Base-by-base conservation (phyloP, 2,113 vertebrate species). In the Periophthalmodon schlosseri region DNA sequence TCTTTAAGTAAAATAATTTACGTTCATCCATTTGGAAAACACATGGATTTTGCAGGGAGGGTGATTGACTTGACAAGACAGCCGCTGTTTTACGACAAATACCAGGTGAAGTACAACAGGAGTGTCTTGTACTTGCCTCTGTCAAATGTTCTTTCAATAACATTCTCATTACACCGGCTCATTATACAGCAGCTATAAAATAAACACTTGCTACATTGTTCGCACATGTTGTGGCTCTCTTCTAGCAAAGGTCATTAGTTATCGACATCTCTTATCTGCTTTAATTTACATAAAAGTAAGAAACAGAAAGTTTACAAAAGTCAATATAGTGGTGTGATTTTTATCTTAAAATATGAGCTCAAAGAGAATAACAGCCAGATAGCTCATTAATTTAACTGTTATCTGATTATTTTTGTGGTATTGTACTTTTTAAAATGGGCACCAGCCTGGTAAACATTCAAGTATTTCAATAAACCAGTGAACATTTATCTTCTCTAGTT, bases 191-290 rank as follows among this genome's bases (percentile, higher is more conserved):
- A 44, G 39, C 8, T 10, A 11, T 44, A 11, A 44, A 44, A 44
- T 44, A 11, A 44, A 44, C 39, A 39, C 11, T 49, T 21, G 18
- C 44, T 61, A 18, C 2, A 24, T 23, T 20, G 11, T 75, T 2
- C 54, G 69, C n/a, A 28, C 52, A 2, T 21, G 28, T 60, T 70
- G 58, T 47, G 21, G 61, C 57, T 82, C 75, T 78, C 64, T 76
- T 68, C 15, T 23, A 63, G n/a, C 63, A 84, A 81, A 79, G 70
- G 70, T 87, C 68, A 64, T 82, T 56, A 70, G 76, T 79, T 68
- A 71, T n/a, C 68, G 50, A 68, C 72, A 14, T 3, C 46, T 72
- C 18, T 54, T 1, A 76, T 50, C 13, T 1, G 2, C 2, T n/a
- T 47, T n/a, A 5, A 79, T 75, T 78, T 68, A 24, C 60, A 76